Percentiles rank a stretch among this genome's conserved stretches.
These are phyloP conservation scores for Poeciliopsis paucimaculata DNA, from an alignment of 2,797 vertebrate species.

Conservation along the genomic window DNA sequence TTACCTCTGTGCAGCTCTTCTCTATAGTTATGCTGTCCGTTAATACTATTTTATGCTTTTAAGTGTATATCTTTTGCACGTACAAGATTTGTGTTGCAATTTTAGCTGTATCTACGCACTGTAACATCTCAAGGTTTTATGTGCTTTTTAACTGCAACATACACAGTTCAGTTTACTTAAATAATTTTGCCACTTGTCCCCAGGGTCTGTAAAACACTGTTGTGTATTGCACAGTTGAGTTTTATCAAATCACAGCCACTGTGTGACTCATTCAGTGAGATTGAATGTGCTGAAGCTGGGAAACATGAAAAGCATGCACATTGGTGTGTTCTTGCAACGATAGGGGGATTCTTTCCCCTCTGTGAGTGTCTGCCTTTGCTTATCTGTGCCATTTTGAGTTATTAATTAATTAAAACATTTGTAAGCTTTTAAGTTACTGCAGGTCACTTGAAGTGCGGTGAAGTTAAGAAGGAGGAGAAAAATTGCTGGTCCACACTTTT, in stretches of 20 bases:
- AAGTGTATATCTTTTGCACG: neutral
- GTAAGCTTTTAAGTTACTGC: neutral
- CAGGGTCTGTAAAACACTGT: neutral
- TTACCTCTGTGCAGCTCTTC: neutral
- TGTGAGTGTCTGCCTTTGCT: neutral
- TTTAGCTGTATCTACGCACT: neutral
- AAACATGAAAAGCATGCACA: neutral
- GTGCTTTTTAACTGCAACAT: neutral
- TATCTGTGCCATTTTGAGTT: neutral
- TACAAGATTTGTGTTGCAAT: neutral
- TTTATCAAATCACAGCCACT: neutral
- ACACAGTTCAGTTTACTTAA: neutral
- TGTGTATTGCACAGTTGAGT: neutral
- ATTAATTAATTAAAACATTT: neutral
- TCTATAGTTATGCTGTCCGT: neutral
- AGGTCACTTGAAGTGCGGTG: neutral
- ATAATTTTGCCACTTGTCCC: neutral
- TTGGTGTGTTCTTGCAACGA: neutral
- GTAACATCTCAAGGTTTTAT: neutral
- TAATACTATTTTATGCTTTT: neutral
- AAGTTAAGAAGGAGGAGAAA: neutral
- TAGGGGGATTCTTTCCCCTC: neutral
- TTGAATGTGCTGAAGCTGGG: neutral
- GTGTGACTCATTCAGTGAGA: neutral
- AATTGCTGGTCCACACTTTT: neutral